Conservation (phyloP, 2,888 invertebrate species). For the Thalpophila matura region DNA sequence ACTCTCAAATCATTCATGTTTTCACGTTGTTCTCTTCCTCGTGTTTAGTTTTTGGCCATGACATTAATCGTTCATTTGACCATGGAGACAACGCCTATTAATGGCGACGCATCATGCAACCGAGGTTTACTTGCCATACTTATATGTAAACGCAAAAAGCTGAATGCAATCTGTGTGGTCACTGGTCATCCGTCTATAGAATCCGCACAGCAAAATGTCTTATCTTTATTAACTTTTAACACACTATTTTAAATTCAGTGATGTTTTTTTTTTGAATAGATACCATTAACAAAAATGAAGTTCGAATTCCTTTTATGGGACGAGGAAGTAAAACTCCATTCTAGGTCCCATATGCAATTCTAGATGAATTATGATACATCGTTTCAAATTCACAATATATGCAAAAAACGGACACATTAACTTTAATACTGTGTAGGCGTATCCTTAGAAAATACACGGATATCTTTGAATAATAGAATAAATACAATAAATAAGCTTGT, state of each 20-base stretch:
- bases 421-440: conserved; percentile 22
- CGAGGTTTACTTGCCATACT: conserved; percentile 44
- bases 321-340: conserved; percentile 37
- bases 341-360: conserved; percentile 14
- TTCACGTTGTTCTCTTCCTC: conserved; percentile 42
- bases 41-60: conserved; percentile 50
- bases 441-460: conserved; percentile 13
- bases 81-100: conserved; percentile 55
- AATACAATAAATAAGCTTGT: conserved; percentile 29
- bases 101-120: conserved; percentile 46
- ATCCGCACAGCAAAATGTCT: conserved; percentile 5
- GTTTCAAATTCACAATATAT: conserved; percentile 43
- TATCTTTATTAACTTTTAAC: not conserved
- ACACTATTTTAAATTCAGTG: conserved; percentile 12
- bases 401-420: conserved; percentile 28
- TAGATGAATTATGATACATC: conserved; percentile 36
- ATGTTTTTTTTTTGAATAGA: conserved; percentile 19
- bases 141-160: conserved; percentile 44
- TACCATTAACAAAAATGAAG: not conserved
- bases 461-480: conserved; percentile 27
- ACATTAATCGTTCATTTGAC: conserved; percentile 57
- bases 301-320: conserved; percentile 21
- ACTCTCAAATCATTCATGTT: conserved; percentile 14
- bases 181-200: conserved; percentile 27
- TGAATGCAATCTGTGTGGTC: conserved; percentile 39